These are phyloP conservation scores for Notarius quadriscutis DNA, from an alignment of 2,113 vertebrate genomes.

Conservation along the genomic window DNA sequence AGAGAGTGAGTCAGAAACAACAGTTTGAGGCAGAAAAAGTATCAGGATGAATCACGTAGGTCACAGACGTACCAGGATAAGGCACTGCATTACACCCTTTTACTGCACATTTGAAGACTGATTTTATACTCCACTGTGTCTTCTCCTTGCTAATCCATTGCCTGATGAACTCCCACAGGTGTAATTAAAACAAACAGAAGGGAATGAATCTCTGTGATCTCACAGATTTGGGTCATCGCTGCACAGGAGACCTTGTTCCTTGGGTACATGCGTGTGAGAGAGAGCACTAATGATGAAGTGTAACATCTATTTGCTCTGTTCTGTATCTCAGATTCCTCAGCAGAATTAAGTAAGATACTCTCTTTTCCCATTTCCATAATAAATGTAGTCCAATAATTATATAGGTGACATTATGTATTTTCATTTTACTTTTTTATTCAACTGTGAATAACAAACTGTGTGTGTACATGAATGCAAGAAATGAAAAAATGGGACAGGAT, in stretches of 20 bases:
- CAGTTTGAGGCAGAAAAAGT: not conserved
- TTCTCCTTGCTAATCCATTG: slow-evolving; percentile 16
- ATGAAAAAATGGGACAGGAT: too few relatives aligned
- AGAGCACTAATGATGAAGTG: not conserved
- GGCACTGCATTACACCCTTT: not conserved
- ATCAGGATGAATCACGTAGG: not conserved
- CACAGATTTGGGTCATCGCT: slow-evolving; percentile 45
- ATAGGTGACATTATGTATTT: not conserved
- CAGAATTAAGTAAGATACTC: not conserved
- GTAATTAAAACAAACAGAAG: slow-evolving; percentile 52
- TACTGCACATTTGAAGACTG: not conserved
- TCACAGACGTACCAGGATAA: not conserved
- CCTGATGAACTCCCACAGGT: slow-evolving; percentile 42
- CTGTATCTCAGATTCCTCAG: not conserved
- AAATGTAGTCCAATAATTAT: not conserved
- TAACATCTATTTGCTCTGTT: slow-evolving; percentile 4
- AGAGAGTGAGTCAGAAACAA: not conserved
- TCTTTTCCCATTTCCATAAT: not conserved
- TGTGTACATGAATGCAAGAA: not conserved
- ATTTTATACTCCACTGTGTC: not conserved
- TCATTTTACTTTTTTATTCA: not conserved
- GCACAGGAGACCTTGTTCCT: not conserved
- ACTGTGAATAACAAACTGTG: not conserved
- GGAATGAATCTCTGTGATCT: slow-evolving; percentile 44
- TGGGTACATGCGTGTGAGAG: slow-evolving; percentile 2